These are phyloP conservation scores for Porphyrio hochstetteri DNA, from an alignment of 2,113 vertebrate species.

Conservation along the genomic window DNA sequence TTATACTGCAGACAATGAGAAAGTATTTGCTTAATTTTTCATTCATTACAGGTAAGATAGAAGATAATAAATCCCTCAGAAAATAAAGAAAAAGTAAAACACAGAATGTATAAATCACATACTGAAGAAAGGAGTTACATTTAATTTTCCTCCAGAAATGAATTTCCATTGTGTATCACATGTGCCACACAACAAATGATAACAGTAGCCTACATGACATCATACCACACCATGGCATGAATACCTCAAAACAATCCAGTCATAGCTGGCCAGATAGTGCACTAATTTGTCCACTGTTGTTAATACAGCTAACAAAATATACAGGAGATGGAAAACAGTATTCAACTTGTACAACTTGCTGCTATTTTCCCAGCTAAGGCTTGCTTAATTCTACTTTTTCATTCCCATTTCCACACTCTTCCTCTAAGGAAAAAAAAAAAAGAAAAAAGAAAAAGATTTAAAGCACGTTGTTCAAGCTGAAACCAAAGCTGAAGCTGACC, in stretches of 20 bases:
- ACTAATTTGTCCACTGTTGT: neutral
- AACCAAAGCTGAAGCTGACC: neutral
- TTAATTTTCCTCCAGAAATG: neutral
- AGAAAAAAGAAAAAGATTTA: neutral
- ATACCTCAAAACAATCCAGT: neutral
- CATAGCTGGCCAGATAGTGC: neutral
- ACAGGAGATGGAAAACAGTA: neutral
- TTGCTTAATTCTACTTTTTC: neutral
- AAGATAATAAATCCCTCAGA: neutral
- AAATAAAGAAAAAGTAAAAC: neutral
- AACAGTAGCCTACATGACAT: neutral
- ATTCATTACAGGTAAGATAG: neutral
- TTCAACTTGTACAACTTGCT: neutral
- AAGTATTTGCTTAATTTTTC: neutral
- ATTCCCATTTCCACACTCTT: neutral
- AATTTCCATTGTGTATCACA: neutral
- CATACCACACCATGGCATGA: neutral
- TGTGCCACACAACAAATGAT: neutral
- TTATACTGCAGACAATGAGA: neutral
- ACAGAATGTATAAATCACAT: neutral
- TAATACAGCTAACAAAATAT: neutral
- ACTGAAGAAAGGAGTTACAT: neutral
- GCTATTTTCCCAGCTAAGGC: neutral
- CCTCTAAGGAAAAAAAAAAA: neutral
- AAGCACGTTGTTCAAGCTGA: neutral